A percentile compares a stretch with the other conserved stretches of the same genome.
Conservation (phyloP, 2,113 vertebrate genomes). For the Oceanodroma tethys region DNA sequence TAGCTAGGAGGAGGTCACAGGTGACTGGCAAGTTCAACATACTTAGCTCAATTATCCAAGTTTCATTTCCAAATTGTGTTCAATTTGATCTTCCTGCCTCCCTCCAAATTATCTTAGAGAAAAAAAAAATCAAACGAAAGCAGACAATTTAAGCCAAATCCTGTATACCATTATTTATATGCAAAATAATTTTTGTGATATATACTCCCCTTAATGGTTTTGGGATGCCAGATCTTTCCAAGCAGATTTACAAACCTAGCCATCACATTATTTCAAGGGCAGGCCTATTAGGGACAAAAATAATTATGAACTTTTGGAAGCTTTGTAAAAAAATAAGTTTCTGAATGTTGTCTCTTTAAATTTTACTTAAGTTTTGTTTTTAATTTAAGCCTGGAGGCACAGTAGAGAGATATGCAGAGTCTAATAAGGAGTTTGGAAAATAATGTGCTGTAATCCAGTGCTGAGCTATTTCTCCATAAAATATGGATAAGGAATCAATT, state of each 20-base stretch:
- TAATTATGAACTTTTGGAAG: slow-evolving; percentile 39
- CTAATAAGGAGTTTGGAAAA: slow-evolving; percentile 37
- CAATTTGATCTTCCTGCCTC: slow-evolving; percentile 61
- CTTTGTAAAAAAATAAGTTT: slow-evolving; percentile 53
- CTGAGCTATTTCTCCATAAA: neutral
- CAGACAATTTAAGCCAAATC: slow-evolving; percentile 57
- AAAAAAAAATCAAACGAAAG: slow-evolving; percentile 41
- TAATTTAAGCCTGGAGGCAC: slow-evolving; percentile 61
- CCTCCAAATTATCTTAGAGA: slow-evolving; percentile 30
- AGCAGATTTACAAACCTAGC: slow-evolving; percentile 40
- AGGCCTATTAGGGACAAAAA: slow-evolving; percentile 53
- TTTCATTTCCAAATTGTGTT: slow-evolving; percentile 72
- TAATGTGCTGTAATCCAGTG: slow-evolving; percentile 15
- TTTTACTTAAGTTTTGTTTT: slow-evolving; percentile 59
- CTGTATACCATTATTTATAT: slow-evolving; percentile 47
- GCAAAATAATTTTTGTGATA: slow-evolving; percentile 60
- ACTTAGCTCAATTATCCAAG: slow-evolving; percentile 72
- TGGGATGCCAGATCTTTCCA: slow-evolving; percentile 43
- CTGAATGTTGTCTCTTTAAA: slow-evolving; percentile 61
- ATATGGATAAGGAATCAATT: slow-evolving; percentile 54
- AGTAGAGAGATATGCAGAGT: neutral
- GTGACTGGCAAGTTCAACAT: slow-evolving; percentile 68
- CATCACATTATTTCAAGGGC: slow-evolving; percentile 59
- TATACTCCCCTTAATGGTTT: slow-evolving; percentile 35
- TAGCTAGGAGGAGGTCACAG: slow-evolving; percentile 63